Evolutionary conservation across 2,113 vertebrate genomes (phyloP), one percentile per base, ranked within the genome.

Genomic region (Microcebus tavaratra): DNA sequence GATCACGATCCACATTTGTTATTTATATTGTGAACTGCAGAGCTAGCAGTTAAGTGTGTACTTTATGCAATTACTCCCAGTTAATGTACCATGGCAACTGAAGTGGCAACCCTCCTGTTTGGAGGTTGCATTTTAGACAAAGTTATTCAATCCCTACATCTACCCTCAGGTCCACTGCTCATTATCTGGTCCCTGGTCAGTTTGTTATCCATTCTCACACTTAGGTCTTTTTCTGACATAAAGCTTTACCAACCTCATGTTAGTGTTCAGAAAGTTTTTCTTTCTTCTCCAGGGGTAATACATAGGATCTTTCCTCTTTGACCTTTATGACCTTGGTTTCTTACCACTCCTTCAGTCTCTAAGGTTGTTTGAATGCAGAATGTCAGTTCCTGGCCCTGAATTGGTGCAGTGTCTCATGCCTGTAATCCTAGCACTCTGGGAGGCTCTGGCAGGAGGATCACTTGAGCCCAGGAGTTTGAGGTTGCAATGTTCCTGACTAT

Each of bases 101-200:
- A 93, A 96, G 96, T 94, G 61, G 72, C 80, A 89, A 59, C 42
- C 20, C 80, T 88, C 55, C 88, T 95, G 36, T 53, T 86, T 48
- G n/a, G 34, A 79, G 14, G 8, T 87, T 79, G 31, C 36, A 63
- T 87, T 70, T 81, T 67, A 67, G 34, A 91, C 11, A 36, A 87
- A 25, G 6, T 92, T 90, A 53, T 27, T 83, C 27, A 45, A 10
- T 82, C 93, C 70, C 79, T 75, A 8, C 15, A 23, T 67, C 20
- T 93, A 23, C 17, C 8, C 17, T 42, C 9, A 15, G 2, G 36
- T 84, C 65, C 39, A 45, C 63, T 42, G 80, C 39, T 39, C 39
- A 94, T n/a, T 70, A 79, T 57, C 53, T 92, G 45, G n/a, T 73
- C 90, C 6, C 36, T 25, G 39, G 11, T 82, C 9, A 61, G 6